Base-by-base conservation (phyloP, 2,888 invertebrate species). In the Phengaris arion region DNA sequence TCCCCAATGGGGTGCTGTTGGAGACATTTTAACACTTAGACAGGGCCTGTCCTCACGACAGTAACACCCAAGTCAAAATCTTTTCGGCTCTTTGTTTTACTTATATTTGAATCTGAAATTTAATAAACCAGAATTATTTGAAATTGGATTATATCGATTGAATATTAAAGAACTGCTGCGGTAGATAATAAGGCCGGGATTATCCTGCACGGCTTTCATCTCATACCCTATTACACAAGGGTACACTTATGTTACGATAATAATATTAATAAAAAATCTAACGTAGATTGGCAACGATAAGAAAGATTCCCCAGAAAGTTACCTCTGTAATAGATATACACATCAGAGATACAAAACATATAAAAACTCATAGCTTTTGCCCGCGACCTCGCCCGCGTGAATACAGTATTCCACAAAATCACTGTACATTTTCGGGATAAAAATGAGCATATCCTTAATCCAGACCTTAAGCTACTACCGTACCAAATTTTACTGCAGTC, bases 41-140 rank as follows among this genome's bases (percentile, higher is more conserved):
- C 8, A 57, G 15, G 22, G 22, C 35, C 45, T 64, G 12, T 12
- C 35, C 22, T 2, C 10, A 13, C 35, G 35, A 22, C 59, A 57
- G 9, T 22, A 22, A 22, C 10, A 57, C 13, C 35, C 12, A 13
- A 45, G 64, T 35, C 22, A 9, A 64, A 64, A 12, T 64, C 35
- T 64, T 64, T 55, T 64, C 35, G 10, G 35, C 35, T 64, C 57
- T 22, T 59, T 59, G 13, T 64, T 64, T 64, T 35, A 64, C 64
- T 64, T 64, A 35, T 45, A 64, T 64, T 64, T 64, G 35, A 64
- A 64, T 64, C 35, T 5, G 13, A 64, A 64, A 64, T 64, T 64
- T 64, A 64, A 64, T 64, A 64, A 64, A 35, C 35, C 35, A 35
- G 64, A 64, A 45, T 35, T 64, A 64, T 64, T 64, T 64, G 64